Evolutionary conservation across 2,888 invertebrate species (phyloP), one percentile per base, ranked within the genome.

Genomic region (Noctua janthe): DNA sequence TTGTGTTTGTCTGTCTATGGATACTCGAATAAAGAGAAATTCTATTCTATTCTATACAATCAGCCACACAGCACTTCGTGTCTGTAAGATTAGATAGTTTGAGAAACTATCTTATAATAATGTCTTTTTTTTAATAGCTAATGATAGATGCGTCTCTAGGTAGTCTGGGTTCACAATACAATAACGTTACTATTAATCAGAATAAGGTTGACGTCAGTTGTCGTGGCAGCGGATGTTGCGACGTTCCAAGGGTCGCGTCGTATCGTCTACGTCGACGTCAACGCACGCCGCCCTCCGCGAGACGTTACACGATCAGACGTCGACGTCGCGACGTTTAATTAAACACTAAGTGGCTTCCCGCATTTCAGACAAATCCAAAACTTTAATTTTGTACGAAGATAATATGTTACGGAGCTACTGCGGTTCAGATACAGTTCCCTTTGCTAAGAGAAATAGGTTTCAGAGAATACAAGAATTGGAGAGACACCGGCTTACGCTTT

Each of bases 241-340:
- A 71, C 74, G 66, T 69, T 80, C 71, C 64, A 74, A 83, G 83
- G 82, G 87, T 83, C 85, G 86, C 83, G 86, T 70, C 85, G 76
- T 74, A 47, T 67, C 86, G 76, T 80, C 72, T 56, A 74, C 20
- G 85, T 80, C 87, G 87, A 86, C 88, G 86, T 79, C 85, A 86
- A 87, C 87, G 87, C 85, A 86, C 87, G 81, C 78, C 80, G 81
- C 88, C 85, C 83, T 88, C 70, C 74, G 76, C 77, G 80, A 80
- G 74, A 78, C 74, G 79, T 80, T 76, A 77, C 69, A 82, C 79
- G 81, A 73, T 81, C 81, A 83, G 87, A 88, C 88, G 83, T 81
- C 84, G 85, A 88, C 90, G 82, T 82, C 85, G 84, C 89, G 83
- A 88, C 88, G 85, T 89, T 92, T 92, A 92, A 92, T 93, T 93